Conservation (phyloP, 2,888 invertebrate species). For the Chrysolina americana region DNA sequence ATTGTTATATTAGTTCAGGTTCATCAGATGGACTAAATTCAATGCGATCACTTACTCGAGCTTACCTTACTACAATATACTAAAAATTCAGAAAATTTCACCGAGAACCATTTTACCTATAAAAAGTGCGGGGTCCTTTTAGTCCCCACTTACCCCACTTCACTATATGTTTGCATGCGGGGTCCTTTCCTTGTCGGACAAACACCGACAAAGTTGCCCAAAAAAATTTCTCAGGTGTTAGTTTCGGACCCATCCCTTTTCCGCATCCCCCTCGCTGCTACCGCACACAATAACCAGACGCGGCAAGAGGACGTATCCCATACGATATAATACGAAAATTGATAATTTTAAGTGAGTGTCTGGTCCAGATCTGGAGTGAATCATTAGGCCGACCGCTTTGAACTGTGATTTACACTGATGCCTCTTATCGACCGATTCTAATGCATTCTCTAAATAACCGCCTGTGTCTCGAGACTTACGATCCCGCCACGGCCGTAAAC, state of each 20-base stretch:
- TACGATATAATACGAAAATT: conserved; percentile 41
- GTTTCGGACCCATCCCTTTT: neutral
- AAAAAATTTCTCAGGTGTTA: conserved; percentile 11
- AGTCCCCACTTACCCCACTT: no score
- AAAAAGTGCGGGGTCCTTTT: no score
- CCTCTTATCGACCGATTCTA: conserved; percentile 63
- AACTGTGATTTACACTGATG: conserved; percentile 67
- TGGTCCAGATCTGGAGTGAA: conserved; percentile 52
- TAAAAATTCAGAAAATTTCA: no score
- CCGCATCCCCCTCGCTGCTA: neutral
- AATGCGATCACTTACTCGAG: no score
- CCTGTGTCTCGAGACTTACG: conserved; percentile 44
- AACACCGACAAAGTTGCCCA: neutral
- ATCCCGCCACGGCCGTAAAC: conserved; percentile 39
- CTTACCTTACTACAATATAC: no score
- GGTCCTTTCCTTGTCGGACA: neutral
- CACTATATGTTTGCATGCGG: no score
- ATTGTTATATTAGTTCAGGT: no score
- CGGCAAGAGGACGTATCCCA: conserved; percentile 15
- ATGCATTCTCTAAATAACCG: conserved; percentile 61
- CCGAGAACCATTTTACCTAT: no score
- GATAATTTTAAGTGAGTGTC: conserved; percentile 53
- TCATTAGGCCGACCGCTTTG: conserved; percentile 57
- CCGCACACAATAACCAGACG: conserved; percentile 30
- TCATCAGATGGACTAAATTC: no score